phyloP scores from a whole-genome alignment of 2,113 vertebrate species.

The Paratilapia polleni region DNA sequence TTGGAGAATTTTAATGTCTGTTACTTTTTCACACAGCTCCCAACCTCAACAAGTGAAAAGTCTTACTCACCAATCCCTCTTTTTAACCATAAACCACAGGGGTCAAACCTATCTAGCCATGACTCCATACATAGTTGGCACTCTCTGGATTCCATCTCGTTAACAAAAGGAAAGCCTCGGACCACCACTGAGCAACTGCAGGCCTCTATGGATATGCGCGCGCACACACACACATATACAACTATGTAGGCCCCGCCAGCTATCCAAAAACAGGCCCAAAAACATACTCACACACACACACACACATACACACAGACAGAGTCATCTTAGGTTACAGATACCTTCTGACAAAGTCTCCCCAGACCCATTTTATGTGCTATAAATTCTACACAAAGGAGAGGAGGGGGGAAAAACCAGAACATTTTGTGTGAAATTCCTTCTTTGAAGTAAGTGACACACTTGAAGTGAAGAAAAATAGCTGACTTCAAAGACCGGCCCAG shows the following conservation, averaged over 20 bases:
- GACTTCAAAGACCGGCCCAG: constrained; percentile 64
- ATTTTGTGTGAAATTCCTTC: constrained; percentile 66
- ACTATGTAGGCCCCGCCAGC: neutral
- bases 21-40: neutral
- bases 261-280: constrained; percentile 29
- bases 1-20: constrained; percentile 24
- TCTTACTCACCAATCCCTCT: constrained; percentile 37
- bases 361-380: constrained; percentile 45
- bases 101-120: constrained; percentile 46
- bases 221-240: constrained; percentile 13
- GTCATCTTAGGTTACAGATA: constrained; percentile 62
- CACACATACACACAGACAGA: neutral
- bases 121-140: constrained; percentile 21
- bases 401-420: constrained; percentile 23
- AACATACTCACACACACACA: neutral
- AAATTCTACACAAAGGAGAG: constrained; percentile 52
- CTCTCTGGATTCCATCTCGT: constrained; percentile 58
- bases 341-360: constrained; percentile 34
- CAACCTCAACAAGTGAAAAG: constrained; percentile 6
- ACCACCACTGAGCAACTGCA: constrained; percentile 42
- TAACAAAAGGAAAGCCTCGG: constrained; percentile 56
- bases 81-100: constrained; percentile 41
- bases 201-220: constrained; percentile 35
- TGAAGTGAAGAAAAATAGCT: constrained; percentile 57
- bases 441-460: constrained; percentile 67